Evolutionary conservation across 2,113 vertebrate genomes (phyloP).

Genomic region (Bufo gargarizans): DNA sequence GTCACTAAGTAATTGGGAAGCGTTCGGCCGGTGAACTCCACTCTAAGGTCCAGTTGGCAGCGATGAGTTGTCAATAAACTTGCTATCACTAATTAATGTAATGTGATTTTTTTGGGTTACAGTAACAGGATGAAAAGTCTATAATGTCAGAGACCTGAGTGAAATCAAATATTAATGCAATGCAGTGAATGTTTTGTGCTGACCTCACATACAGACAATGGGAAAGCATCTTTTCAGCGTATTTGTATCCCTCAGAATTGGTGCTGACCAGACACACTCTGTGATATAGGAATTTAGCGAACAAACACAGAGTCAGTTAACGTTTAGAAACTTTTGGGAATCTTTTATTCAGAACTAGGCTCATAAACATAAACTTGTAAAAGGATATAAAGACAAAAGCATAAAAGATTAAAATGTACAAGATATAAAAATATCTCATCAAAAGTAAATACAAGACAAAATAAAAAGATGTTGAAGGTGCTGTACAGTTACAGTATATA

Average conservation of each 20-base stretch:
- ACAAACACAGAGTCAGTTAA: background rate
- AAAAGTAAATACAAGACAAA: too few relatives aligned
- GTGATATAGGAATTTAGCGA: background rate
- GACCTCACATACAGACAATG: background rate
- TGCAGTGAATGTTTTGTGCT: background rate
- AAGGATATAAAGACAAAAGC: too few relatives aligned
- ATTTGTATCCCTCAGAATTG: background rate
- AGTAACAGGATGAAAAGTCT: background rate
- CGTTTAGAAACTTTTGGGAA: background rate
- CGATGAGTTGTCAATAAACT: background rate
- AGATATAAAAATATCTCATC: too few relatives aligned
- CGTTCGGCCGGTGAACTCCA: background rate
- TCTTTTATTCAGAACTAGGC: background rate
- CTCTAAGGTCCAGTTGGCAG: background rate
- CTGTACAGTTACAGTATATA: too few relatives aligned
- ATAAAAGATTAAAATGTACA: too few relatives aligned
- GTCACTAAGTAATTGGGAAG: background rate
- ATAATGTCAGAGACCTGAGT: background rate
- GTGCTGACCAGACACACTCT: background rate
- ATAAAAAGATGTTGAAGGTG: too few relatives aligned
- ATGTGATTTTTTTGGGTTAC: background rate
- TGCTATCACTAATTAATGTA: conserved; percentile 21
- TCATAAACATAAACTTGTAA: too few relatives aligned
- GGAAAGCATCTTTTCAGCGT: background rate
- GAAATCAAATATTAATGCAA: conserved; percentile 20